Conservation (phyloP, 1,140 invertebrate genomes). For the Monochamus saltuarius region DNA sequence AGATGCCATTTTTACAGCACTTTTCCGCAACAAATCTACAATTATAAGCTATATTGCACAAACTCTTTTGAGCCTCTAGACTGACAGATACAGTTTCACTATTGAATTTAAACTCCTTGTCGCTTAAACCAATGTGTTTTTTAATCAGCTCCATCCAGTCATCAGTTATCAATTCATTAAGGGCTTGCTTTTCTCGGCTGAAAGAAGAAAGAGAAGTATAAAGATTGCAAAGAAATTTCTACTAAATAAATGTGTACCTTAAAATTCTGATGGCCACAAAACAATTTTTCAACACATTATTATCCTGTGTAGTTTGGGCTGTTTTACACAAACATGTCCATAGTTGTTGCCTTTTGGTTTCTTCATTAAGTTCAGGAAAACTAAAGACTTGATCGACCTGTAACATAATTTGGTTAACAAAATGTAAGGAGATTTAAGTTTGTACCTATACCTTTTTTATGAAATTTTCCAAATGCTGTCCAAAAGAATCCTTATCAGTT, state of each 20-base stretch:
- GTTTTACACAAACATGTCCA: conserved; percentile 59
- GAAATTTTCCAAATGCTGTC: too few species aligned
- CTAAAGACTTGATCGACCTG: background rate
- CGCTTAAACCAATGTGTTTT: conserved; percentile 53
- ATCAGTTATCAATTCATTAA: conserved; percentile 69
- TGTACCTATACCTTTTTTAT: too few species aligned
- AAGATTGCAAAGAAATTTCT: conserved; percentile 25
- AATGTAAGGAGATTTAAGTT: too few species aligned
- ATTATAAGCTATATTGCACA: conserved; percentile 89
- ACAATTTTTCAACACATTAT: conserved; percentile 52
- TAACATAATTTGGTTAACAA: too few species aligned
- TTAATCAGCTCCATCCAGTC: conserved; percentile 68
- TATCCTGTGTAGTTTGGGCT: conserved; percentile 51
- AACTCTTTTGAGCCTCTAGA: conserved; percentile 81
- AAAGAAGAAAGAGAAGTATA: conserved; percentile 21
- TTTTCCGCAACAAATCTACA: conserved; percentile 68
- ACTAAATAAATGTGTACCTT: conserved; percentile 51
- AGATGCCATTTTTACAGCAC: conserved; percentile 69
- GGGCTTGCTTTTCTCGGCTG: conserved; percentile 73
- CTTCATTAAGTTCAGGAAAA: conserved; percentile 12
- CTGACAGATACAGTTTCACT: conserved; percentile 57
- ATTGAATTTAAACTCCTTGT: conserved; percentile 51
- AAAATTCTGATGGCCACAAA: conserved; percentile 59
- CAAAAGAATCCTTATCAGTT: too few species aligned
- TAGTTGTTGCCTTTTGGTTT: conserved; percentile 45